Evolutionary conservation across 1,140 invertebrate genomes (phyloP).

Genomic region (Apis cerana): DNA sequence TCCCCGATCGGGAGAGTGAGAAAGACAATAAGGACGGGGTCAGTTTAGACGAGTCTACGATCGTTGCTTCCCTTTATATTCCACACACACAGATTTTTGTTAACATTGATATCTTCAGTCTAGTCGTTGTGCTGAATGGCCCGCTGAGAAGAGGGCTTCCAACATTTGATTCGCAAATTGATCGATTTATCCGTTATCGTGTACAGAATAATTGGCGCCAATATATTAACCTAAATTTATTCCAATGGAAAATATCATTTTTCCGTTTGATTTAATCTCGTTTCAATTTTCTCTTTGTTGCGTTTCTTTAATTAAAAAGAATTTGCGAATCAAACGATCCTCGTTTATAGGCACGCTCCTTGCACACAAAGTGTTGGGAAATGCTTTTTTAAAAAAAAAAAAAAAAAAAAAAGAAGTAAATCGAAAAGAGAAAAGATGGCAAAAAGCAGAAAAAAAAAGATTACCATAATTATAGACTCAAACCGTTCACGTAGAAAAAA

Average conservation of each 20-base stretch:
- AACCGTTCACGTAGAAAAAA: slow-evolving; percentile 20
- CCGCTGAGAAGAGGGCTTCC: slow-evolving; percentile 78
- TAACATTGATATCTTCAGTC: slow-evolving; percentile 70
- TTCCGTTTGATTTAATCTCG: not conserved
- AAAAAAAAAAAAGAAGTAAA: slow-evolving; percentile 5
- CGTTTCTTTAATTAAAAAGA: slow-evolving; percentile 13
- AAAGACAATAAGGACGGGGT: slow-evolving; percentile 44
- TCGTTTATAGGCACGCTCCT: slow-evolving; percentile 68
- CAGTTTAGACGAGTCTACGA: slow-evolving; percentile 31
- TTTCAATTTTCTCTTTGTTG: too few species aligned
- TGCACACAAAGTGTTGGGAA: slow-evolving; percentile 57
- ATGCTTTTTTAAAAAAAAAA: slow-evolving; percentile 23
- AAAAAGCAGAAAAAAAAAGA: not conserved
- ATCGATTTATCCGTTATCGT: not conserved
- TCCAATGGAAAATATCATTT: not conserved
- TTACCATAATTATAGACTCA: slow-evolving; percentile 20
- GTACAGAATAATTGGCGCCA: not conserved
- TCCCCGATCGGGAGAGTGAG: slow-evolving; percentile 26
- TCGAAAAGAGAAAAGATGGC: slow-evolving; percentile 4
- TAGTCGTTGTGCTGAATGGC: slow-evolving; percentile 79
- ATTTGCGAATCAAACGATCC: slow-evolving; percentile 71
- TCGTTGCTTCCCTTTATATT: slow-evolving; percentile 50
- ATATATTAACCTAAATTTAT: not conserved
- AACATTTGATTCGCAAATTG: slow-evolving; percentile 75
- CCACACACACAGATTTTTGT: slow-evolving; percentile 57